Evolutionary conservation across 2,797 vertebrate genomes (phyloP).

Genomic region (Anguilla obscura): DNA sequence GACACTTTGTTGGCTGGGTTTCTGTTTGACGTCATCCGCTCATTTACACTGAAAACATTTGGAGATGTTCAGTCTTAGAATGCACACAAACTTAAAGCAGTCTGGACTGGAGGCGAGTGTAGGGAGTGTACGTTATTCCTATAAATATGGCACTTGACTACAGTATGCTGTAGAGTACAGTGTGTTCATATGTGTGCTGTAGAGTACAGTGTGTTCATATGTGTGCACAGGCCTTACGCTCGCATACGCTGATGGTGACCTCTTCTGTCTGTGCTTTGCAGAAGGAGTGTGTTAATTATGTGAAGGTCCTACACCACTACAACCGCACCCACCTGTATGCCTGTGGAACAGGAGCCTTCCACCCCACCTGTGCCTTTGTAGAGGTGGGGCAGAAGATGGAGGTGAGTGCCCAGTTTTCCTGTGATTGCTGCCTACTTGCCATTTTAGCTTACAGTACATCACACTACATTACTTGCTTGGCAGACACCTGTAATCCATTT

Average conservation of each 20-base stretch:
- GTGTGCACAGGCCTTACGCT: conserved; percentile 24
- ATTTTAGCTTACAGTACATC: not conserved
- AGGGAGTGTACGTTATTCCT: conserved; percentile 3
- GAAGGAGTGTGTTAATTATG: conserved; percentile 95
- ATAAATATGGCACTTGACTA: conserved; percentile 20
- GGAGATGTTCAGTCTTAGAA: not conserved
- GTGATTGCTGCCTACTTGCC: not conserved
- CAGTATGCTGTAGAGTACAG: not conserved
- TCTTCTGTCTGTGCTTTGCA: conserved; percentile 57
- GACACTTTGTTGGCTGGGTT: not conserved
- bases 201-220: not conserved
- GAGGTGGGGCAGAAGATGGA: conserved; percentile 86
- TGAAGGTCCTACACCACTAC: conserved; percentile 90
- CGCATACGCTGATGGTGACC: not conserved
- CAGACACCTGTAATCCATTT: not conserved
- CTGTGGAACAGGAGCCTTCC: conserved; percentile 95
- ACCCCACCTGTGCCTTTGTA: conserved; percentile 87
- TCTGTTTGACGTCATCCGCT: not conserved
- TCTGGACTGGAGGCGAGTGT: not conserved
- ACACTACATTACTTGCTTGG: not conserved
- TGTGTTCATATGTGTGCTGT: not conserved
- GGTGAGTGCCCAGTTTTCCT: conserved; percentile 64
- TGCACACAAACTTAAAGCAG: not conserved
- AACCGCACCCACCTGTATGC: conserved; percentile 91
- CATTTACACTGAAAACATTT: not conserved